Evolutionary conservation across 2,113 vertebrate genomes (phyloP).

Genomic region (Sterna hirundo): DNA sequence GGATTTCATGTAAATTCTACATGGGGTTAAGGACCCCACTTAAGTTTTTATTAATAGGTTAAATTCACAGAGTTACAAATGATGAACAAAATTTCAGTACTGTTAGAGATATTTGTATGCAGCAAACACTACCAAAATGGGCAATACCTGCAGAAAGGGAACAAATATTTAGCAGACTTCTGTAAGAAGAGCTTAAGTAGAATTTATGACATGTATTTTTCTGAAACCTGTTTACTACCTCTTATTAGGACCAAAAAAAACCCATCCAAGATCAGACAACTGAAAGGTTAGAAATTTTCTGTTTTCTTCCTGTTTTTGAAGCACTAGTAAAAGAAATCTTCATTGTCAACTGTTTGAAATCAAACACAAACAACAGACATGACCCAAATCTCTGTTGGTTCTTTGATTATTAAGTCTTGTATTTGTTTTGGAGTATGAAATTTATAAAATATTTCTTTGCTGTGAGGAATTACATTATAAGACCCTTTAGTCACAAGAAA

Average conservation of each 20-base stretch:
- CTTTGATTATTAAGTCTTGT: not conserved
- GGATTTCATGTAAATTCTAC: not conserved
- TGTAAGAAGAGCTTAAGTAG: not conserved
- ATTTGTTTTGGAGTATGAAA: not conserved
- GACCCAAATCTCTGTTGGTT: fast-evolving
- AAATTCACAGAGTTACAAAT: not conserved
- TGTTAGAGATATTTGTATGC: not conserved
- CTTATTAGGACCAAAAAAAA: not conserved
- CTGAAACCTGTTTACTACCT: not conserved
- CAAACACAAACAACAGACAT: not conserved
- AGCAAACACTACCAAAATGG: not conserved
- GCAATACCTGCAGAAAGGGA: not conserved
- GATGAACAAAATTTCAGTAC: not conserved
- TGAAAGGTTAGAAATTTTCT: not conserved
- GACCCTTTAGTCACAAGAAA: not conserved
- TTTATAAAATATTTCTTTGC: not conserved
- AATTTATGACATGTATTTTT: not conserved
- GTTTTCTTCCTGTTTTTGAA: not conserved
- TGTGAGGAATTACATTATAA: not conserved
- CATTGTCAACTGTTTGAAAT: not conserved
- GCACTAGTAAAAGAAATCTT: not conserved
- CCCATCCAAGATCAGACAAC: not conserved
- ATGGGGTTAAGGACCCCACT: not conserved
- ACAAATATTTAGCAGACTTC: not conserved
- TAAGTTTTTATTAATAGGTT: not conserved